phyloP scores from a whole-genome alignment of 1,140 invertebrate species.

The Aphis craccivora region DNA sequence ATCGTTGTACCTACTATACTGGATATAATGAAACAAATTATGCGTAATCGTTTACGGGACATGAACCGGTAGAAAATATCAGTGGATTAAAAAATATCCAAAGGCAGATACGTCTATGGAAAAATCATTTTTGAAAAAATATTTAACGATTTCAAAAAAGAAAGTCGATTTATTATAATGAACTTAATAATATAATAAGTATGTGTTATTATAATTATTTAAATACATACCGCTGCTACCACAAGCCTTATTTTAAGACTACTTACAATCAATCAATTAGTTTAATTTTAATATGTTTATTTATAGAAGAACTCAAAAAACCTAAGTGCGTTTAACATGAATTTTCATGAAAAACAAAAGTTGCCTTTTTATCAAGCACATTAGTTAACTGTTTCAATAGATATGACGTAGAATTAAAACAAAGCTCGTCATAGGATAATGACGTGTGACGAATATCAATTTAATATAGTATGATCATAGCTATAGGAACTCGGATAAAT shows the following conservation, averaged over 20 bases:
- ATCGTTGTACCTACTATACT: neutral
- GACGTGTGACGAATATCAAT: too few relatives aligned
- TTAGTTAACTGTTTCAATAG: neutral
- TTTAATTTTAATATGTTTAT: neutral
- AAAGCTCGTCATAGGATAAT: too few relatives aligned
- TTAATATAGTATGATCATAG: too few relatives aligned
- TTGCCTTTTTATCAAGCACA: neutral
- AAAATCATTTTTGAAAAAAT: neutral
- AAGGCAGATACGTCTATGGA: neutral
- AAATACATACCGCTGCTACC: neutral
- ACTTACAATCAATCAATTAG: neutral
- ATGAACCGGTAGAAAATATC: neutral
- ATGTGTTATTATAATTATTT: neutral
- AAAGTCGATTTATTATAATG: neutral
- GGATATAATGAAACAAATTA: constrained; percentile 5
- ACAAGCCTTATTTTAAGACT: neutral
- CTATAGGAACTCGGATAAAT: too few relatives aligned
- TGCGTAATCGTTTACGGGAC: neutral
- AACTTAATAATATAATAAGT: neutral
- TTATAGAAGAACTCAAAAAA: too few relatives aligned
- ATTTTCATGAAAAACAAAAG: neutral
- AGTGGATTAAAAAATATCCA: neutral
- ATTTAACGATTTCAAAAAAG: neutral
- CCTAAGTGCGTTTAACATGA: too few relatives aligned
- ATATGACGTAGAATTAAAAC: too few relatives aligned